A percentile compares a stretch with the other conserved stretches of the same genome.
These are phyloP conservation scores for Acanthoscelides obtectus DNA, from an alignment of 2,888 invertebrate genomes.

Conservation along the genomic window DNA sequence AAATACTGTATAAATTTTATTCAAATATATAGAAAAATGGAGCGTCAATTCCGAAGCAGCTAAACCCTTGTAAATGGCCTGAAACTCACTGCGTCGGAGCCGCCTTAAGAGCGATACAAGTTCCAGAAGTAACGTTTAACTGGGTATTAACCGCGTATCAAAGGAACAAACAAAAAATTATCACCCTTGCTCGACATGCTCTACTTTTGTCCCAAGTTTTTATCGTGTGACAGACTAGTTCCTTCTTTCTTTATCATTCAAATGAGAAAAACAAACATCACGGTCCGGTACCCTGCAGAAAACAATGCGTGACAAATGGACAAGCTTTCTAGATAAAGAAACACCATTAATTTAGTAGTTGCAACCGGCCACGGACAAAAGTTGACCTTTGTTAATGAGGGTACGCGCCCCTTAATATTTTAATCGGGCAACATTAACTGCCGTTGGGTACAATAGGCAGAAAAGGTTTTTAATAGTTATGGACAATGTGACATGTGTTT, in stretches of 20 bases:
- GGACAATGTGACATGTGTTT: constrained; percentile 29
- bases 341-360: not conserved
- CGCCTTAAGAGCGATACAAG: no score
- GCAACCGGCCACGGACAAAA: constrained; percentile 23
- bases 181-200: not conserved
- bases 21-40: no score
- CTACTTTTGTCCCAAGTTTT: not conserved
- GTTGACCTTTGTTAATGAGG: constrained; percentile 44
- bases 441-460: not conserved
- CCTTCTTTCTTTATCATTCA: constrained; percentile 22
- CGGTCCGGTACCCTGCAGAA: constrained; percentile 30
- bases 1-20: no score
- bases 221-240: not conserved
- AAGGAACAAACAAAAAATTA: not conserved
- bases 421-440: constrained; percentile 17
- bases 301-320: constrained; percentile 48
- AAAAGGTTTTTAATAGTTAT: constrained; percentile 6
- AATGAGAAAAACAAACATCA: constrained; percentile 28
- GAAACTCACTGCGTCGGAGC: no score
- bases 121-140: not conserved
- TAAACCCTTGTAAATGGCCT: no score
- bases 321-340: constrained; percentile 23
- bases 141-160: not conserved
- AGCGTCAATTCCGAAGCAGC: no score
- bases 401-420: constrained; percentile 37